phyloP scores from a whole-genome alignment of 2,797 vertebrate species.

The Chelon labrosus region DNA sequence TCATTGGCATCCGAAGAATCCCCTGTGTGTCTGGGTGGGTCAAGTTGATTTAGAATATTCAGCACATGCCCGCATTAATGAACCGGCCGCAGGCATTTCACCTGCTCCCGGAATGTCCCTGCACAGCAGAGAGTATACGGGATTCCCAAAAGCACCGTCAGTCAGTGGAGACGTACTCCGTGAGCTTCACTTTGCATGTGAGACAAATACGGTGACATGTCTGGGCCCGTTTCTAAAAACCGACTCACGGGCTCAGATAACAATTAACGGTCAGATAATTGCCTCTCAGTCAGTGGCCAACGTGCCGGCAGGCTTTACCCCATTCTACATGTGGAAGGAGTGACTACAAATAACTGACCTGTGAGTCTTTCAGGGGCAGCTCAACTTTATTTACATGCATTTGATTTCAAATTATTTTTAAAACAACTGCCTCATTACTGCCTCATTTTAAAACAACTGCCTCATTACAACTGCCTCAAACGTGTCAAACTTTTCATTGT shows the following conservation, averaged over 20 bases:
- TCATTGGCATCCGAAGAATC: conserved; percentile 18
- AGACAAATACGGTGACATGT: conserved; percentile 12
- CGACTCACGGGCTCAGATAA: neutral
- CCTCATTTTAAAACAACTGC: too few relatives aligned
- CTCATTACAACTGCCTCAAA: too few relatives aligned
- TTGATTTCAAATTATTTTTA: neutral
- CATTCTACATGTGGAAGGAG: neutral
- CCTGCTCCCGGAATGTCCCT: conserved; percentile 47
- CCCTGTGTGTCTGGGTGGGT: conserved; percentile 24
- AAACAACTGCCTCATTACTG: too few relatives aligned
- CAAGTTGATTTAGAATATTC: conserved; percentile 48
- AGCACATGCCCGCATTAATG: conserved; percentile 53
- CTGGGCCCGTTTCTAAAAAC: conserved; percentile 11
- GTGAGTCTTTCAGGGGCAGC: conserved; percentile 9
- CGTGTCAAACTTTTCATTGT: too few relatives aligned
- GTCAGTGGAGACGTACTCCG: conserved; percentile 29
- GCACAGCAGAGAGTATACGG: conserved; percentile 16
- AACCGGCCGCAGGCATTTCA: conserved; percentile 42
- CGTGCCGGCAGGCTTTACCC: neutral
- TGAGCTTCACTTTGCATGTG: conserved; percentile 18
- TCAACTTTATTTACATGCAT: conserved; percentile 12
- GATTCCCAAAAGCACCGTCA: conserved; percentile 50
- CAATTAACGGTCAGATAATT: conserved; percentile 11
- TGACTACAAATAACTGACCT: conserved; percentile 9
- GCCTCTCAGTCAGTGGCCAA: conserved; percentile 10